Evolutionary conservation across 2,797 vertebrate species (phyloP).

Genomic region (Sciurus carolinensis): DNA sequence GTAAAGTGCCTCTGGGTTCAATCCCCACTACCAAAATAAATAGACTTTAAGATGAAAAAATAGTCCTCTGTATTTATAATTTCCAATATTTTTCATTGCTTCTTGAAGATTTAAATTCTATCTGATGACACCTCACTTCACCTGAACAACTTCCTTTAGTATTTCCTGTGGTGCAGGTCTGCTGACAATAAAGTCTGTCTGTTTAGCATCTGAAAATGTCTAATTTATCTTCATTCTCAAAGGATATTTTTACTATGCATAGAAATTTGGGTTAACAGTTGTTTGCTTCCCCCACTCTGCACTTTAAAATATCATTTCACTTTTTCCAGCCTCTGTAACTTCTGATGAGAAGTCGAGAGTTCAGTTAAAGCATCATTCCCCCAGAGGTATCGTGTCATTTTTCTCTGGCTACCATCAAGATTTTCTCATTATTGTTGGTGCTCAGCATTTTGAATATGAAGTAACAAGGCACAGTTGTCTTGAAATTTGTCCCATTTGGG

Average conservation of each 20-base stretch:
- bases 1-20: too few relatives aligned
- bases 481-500: not conserved
- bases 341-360: not conserved
- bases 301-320: slow-evolving; percentile 12
- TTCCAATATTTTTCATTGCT: slow-evolving; percentile 56
- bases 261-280: slow-evolving; percentile 26
- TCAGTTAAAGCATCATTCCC: not conserved
- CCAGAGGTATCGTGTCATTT: not conserved
- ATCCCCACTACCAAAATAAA: too few relatives aligned
- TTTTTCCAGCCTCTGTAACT: slow-evolving; percentile 5
- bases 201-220: slow-evolving; percentile 44
- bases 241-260: slow-evolving; percentile 25
- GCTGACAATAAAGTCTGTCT: not conserved
- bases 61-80: slow-evolving; percentile 29
- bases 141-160: slow-evolving; percentile 17
- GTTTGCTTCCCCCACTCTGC: not conserved
- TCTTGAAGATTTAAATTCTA: slow-evolving; percentile 51
- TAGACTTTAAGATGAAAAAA: slow-evolving; percentile 42
- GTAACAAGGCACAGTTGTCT: not conserved
- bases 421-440: not conserved
- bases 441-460: not conserved
- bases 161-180: not conserved
- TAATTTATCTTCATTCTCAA: slow-evolving; percentile 42
- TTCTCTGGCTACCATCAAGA: slow-evolving; percentile 21
- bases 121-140: slow-evolving; percentile 13